phyloP scores from a whole-genome alignment of 2,113 vertebrate species.

The Pseudopipra pipra region DNA sequence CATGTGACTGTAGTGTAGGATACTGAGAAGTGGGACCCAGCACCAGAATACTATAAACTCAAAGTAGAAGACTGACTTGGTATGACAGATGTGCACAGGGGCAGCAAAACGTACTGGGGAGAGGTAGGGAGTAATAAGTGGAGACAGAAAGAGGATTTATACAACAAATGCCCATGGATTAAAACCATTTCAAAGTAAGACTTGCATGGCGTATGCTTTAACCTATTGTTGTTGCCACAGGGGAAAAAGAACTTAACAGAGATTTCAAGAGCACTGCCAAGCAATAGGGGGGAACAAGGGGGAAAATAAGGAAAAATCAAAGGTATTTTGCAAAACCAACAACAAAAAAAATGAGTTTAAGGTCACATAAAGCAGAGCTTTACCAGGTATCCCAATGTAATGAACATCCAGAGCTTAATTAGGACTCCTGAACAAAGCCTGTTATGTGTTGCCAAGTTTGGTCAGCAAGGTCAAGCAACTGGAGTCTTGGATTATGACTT shows the following conservation, averaged over 20 bases:
- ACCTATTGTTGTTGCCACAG: neutral
- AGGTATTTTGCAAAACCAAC: neutral
- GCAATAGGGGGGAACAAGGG: no score
- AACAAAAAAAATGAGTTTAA: neutral
- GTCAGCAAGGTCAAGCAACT: neutral
- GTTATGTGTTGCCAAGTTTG: neutral
- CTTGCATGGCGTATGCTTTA: neutral
- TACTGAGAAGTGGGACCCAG: neutral
- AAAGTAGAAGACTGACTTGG: neutral
- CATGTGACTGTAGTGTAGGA: neutral
- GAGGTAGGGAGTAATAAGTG: neutral
- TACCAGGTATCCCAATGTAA: neutral
- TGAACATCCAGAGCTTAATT: neutral
- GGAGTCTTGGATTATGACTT: neutral
- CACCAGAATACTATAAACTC: neutral
- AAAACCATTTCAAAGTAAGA: neutral
- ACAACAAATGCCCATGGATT: neutral
- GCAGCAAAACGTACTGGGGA: neutral
- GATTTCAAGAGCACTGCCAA: neutral
- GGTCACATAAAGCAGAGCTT: neutral
- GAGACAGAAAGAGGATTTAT: neutral
- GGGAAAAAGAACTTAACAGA: neutral
- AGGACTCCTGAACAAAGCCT: neutral
- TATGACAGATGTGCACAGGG: neutral
- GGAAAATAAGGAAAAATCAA: neutral